Percentiles rank a stretch among this genome's conserved stretches.
phyloP scores from a whole-genome alignment of 2,113 vertebrate species.

The Arenaria interpres region DNA sequence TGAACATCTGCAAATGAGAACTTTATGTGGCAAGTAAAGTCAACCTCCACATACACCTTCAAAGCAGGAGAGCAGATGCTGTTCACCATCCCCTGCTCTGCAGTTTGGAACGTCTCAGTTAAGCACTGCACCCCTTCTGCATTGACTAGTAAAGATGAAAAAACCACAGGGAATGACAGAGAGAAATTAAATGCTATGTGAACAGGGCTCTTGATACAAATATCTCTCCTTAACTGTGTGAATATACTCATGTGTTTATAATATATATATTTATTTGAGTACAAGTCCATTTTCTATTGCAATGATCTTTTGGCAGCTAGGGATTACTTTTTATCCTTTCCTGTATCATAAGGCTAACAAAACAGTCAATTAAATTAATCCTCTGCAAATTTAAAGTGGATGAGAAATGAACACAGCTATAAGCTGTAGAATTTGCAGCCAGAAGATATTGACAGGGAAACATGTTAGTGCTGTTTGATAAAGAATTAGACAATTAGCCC shows the following conservation, averaged over 20 bases:
- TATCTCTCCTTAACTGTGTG: neutral
- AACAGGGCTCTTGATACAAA: neutral
- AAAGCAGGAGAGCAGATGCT: slow-evolving; percentile 22
- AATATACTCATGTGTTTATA: neutral
- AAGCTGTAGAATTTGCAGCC: slow-evolving; percentile 13
- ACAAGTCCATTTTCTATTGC: neutral
- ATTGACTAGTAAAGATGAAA: neutral
- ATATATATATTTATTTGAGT: neutral
- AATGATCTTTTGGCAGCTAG: neutral
- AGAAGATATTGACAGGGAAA: slow-evolving; percentile 19
- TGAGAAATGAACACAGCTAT: slow-evolving; percentile 11
- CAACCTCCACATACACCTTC: neutral
- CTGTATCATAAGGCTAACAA: slow-evolving; percentile 37
- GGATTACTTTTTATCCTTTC: slow-evolving; percentile 40
- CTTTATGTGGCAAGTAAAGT: neutral
- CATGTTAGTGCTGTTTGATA: slow-evolving; percentile 18
- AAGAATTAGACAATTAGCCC: neutral
- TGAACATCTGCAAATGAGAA: slow-evolving; percentile 49
- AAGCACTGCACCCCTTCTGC: neutral
- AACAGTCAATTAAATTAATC: slow-evolving; percentile 65
- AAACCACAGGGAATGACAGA: neutral
- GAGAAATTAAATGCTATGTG: neutral
- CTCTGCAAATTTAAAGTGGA: slow-evolving; percentile 35
- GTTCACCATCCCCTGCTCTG: neutral
- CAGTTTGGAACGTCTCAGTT: neutral